Conservation (phyloP, 2,113 vertebrate species). For the Vombatus ursinus region DNA sequence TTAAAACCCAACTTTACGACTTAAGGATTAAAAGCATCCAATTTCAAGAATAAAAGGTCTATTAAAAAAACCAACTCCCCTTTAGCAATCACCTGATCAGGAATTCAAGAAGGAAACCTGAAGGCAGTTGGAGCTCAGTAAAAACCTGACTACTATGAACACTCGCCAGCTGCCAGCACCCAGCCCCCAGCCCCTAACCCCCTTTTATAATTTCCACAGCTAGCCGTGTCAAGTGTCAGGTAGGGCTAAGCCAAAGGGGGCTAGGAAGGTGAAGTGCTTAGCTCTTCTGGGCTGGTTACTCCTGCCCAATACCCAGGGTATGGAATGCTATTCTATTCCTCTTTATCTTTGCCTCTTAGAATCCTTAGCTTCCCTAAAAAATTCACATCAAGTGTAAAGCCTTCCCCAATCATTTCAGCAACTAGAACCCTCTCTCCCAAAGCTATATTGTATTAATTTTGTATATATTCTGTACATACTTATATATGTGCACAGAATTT, state of each 20-base stretch:
- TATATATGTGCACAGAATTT: background rate
- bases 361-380: background rate
- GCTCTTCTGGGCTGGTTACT: background rate
- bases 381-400: background rate
- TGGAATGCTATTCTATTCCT: background rate
- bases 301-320: background rate
- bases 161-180: accelerated
- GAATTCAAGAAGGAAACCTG: background rate
- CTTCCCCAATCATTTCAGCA: background rate
- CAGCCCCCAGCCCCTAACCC: no score
- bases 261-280: background rate
- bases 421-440: background rate
- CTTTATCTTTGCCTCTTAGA: background rate
- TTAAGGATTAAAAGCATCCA: background rate
- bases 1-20: background rate
- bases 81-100: background rate
- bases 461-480: background rate
- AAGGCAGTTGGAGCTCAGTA: background rate
- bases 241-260: background rate
- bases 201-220: background rate
- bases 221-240: background rate
- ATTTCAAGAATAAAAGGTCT: background rate
- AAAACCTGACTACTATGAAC: background rate
- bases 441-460: background rate
- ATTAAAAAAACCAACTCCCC: background rate